Evolutionary conservation across 1,140 invertebrate genomes (phyloP), one percentile per base, ranked within the genome.

Genomic region (Babylonia areolata): DNA sequence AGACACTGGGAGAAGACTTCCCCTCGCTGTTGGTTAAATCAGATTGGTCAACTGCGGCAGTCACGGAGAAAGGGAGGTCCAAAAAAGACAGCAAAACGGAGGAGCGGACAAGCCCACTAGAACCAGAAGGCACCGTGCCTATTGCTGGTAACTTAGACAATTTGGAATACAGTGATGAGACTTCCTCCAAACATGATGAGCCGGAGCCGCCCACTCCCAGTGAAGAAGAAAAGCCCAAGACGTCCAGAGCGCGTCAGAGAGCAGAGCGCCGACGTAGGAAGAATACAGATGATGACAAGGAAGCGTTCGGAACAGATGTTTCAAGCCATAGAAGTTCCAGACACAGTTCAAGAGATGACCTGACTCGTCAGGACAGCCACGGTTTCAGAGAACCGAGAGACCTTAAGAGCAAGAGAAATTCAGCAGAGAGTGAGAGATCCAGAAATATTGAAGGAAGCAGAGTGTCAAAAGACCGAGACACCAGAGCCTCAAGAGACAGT

Each of bases 121-220:
- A 54, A n/a, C 5, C 46, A 54, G 78, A 80, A 35, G 46, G 40
- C 46, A 54, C 46, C 6, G 78, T 58, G 23, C 46, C 78, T 33
- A 58, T 80, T 33, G 78, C 40, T 20, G 46, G 78, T 23, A 80
- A 58, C 31, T 39, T 80, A 35, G 78, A 80, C 28, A 17, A 33
- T 31, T 31, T 80, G 78, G 78, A 80, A 42, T 80, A 80, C 40
- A 40, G 78, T 35, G 46, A 80, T 33, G 78, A 80, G 39, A 40
- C 31, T 1, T 9, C 42, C 5, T n/a, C 9, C n/a, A 42, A n/a
- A 15, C 33, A 35, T 17, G 78, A n/a, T 58, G 28, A 80, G 46
- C 39, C n/a, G 3, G 2, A 80, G 31, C 35, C 23, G 31, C 35
- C 23, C 39, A 40, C 35, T 23, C 23, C 9, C 12, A 35, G 2